phyloP scores from a whole-genome alignment of 2,888 invertebrate species.

The Drosophila acutilabella region DNA sequence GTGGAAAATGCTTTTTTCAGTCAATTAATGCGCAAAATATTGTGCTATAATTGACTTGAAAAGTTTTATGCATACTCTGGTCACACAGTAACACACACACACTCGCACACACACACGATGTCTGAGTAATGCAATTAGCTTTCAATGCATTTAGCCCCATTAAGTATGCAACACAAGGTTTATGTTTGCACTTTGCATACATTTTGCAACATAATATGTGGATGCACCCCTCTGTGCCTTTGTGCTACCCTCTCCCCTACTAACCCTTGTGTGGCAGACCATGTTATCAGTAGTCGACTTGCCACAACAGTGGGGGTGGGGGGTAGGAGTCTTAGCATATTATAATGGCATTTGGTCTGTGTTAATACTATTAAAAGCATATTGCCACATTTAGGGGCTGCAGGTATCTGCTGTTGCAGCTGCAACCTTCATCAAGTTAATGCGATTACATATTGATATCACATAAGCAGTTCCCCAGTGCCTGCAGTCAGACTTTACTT shows the following conservation, averaged over 20 bases:
- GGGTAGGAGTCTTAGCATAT: conserved; percentile 16
- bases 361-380: conserved; percentile 76
- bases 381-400: conserved; percentile 27
- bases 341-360: conserved; percentile 48
- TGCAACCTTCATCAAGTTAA: conserved; percentile 46
- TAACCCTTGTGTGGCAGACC: background rate
- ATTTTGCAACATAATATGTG: conserved; percentile 65
- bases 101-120: conserved; percentile 11
- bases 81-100: conserved; percentile 25
- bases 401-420: conserved; percentile 1
- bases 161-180: conserved; percentile 77
- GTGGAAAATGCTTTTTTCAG: conserved; percentile 11
- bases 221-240: background rate
- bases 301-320: conserved; percentile 10
- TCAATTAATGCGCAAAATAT: conserved; percentile 18
- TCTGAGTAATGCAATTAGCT: conserved; percentile 73
- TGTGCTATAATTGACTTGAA: conserved; percentile 30
- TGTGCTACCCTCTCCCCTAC: background rate
- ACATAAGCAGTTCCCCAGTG: conserved; percentile 7
- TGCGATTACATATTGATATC: conserved; percentile 36
- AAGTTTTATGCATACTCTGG: conserved; percentile 12
- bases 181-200: conserved; percentile 79
- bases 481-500: background rate
- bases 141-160: conserved; percentile 69
- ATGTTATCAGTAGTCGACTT: conserved; percentile 15